phyloP scores from a whole-genome alignment of 2,888 invertebrate genomes.

The Agrochola lota region DNA sequence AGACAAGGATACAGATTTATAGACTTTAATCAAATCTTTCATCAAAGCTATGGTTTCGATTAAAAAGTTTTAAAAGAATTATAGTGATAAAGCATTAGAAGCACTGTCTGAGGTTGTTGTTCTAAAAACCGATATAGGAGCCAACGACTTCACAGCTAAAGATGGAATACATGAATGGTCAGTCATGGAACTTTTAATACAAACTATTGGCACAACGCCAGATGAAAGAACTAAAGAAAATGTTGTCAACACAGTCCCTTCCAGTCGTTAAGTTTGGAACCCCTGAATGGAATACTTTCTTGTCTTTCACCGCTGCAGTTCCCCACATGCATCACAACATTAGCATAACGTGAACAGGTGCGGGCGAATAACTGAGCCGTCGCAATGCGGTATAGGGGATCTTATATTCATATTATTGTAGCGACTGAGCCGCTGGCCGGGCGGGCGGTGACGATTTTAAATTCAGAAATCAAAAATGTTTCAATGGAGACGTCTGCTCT shows the following conservation, averaged over 20 bases:
- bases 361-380: slow-evolving; percentile 87
- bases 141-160: slow-evolving; percentile 28
- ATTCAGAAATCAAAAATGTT: slow-evolving; percentile 68
- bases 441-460: slow-evolving; percentile 63
- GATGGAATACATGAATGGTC: slow-evolving; percentile 27
- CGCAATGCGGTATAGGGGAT: slow-evolving; percentile 87
- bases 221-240: slow-evolving; percentile 31
- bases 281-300: slow-evolving; percentile 62
- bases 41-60: not conserved
- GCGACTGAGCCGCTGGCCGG: slow-evolving; percentile 67
- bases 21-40: not conserved
- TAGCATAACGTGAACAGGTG: slow-evolving; percentile 87
- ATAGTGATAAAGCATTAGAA: slow-evolving; percentile 1
- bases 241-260: slow-evolving; percentile 29
- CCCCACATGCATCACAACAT: slow-evolving; percentile 74
- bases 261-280: slow-evolving; percentile 41
- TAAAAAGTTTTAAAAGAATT: slow-evolving; percentile 7
- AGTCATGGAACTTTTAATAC: slow-evolving; percentile 33
- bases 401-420: slow-evolving; percentile 88
- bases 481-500: slow-evolving; percentile 29
- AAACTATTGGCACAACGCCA: slow-evolving; percentile 53
- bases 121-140: slow-evolving; percentile 1
- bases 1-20: not conserved
- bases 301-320: slow-evolving; percentile 68
- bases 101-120: not conserved